Base-by-base conservation (phyloP, 2,888 invertebrate species). In the Pseudolycoriella hygida region DNA sequence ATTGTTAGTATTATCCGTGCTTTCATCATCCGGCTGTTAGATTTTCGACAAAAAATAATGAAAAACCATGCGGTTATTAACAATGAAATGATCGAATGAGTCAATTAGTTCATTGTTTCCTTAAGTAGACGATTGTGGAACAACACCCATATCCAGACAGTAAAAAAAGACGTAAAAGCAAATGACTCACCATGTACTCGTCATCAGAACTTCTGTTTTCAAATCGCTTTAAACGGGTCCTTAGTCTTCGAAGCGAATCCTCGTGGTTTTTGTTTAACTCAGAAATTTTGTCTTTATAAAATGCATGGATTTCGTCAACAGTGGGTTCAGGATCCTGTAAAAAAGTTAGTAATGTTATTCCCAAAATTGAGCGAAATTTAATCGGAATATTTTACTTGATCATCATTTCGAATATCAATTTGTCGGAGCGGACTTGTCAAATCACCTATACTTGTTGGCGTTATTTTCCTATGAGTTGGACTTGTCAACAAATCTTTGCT, bases 401-500 rank as follows among this genome's bases (percentile, higher is more conserved):
- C 17, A 17, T 17, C 39, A 39, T 17, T 11, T 18, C 3, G 12
- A 18, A 5, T 3, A 19, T n/a, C 40, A 12, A 18, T 12, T 17
- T 18, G 17, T 18, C 12, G 17, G 17, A 12, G 11, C 12, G 18
- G 12, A 40, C 17, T 40, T n/a, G 18, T 11, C 17, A 39, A 11
- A 8, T 30, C 20, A 8, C 44, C 43, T 12, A 49, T 46, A 17
- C 40, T 42, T 2, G 50, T 52, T 2, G 64, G 65, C n/a, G 64
- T 65, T 49, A 65, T 57, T 50, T 65, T 63, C 2, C 64, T 53
- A 51, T 65, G 62, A 34, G 61, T 62, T 4, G 64, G 65, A 52
- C 63, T 63, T 2, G 61, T 54, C 39, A 64, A 48, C 1, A 66
- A 48, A 30, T 60, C 60, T 19, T 59, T 56, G 18, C 57, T 57